Conservation (phyloP, 2,888 invertebrate species). For the Drosophila nigricruria region DNA sequence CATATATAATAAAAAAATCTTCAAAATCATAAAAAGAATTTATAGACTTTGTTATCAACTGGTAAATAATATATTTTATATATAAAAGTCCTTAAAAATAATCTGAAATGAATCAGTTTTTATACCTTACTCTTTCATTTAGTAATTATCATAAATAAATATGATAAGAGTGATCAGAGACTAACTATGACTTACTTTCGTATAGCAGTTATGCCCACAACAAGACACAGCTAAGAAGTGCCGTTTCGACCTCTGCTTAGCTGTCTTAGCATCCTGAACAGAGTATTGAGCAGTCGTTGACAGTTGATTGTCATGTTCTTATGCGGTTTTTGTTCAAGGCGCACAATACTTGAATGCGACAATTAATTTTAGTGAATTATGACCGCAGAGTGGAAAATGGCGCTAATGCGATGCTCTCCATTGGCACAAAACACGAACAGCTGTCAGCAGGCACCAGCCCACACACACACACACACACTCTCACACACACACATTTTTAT, state of each 20-base stretch:
- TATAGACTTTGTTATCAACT: no score
- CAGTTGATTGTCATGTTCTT: not conserved
- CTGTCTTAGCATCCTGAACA: not conserved
- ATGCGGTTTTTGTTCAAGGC: conserved; percentile 13
- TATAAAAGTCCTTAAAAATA: not conserved
- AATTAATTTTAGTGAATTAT: conserved; percentile 78
- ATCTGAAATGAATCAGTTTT: not conserved
- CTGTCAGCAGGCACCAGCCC: conserved; percentile 55
- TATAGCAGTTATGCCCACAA: not conserved
- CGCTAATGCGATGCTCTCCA: conserved; percentile 71
- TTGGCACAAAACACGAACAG: conserved; percentile 66
- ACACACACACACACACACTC: conserved; percentile 5
- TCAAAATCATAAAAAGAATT: no score
- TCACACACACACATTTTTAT: conserved; percentile 2
- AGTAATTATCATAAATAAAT: no score
- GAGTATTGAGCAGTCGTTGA: conserved; percentile 8
- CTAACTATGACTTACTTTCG: not conserved
- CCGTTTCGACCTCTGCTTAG: not conserved
- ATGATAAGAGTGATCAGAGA: not conserved
- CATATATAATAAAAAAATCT: no score
- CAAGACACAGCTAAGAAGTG: not conserved
- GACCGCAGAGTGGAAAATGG: conserved; percentile 72
- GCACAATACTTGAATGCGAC: conserved; percentile 68
- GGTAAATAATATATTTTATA: not conserved
- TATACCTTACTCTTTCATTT: not conserved